Evolutionary conservation across 1,140 invertebrate species (phyloP).

Genomic region (Coenobita brevimanus): DNA sequence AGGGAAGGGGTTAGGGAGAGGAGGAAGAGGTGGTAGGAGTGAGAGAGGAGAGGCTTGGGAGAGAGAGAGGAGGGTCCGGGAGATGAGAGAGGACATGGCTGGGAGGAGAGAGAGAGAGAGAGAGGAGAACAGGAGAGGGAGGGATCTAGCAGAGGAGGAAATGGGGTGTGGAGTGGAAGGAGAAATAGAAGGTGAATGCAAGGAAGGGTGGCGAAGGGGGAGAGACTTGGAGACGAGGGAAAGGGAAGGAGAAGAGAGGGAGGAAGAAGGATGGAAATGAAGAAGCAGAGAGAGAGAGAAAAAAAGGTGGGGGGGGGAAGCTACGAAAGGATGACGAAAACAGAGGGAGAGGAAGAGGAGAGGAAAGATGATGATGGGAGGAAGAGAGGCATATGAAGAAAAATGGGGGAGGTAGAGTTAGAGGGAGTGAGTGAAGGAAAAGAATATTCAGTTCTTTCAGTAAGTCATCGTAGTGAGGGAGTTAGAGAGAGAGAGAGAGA

Average conservation of each 20-base stretch:
- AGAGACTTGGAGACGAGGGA: not conserved
- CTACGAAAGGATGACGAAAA: not conserved
- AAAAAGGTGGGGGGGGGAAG: not conserved
- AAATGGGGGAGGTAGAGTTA: not conserved
- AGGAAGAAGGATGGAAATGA: not conserved
- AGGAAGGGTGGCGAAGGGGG: too few species aligned
- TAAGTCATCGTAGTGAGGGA: conserved; percentile 1
- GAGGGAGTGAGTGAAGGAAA: not conserved
- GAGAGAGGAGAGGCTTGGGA: too few species aligned
- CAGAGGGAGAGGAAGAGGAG: not conserved
- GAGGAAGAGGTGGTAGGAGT: not conserved
- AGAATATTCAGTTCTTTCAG: conserved; percentile 49
- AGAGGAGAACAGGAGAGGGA: not conserved
- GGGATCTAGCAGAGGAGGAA: not conserved
- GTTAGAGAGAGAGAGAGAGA: not conserved
- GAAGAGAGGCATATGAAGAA: not conserved
- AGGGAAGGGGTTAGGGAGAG: not conserved
- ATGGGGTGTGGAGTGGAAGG: not conserved
- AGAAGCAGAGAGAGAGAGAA: not conserved
- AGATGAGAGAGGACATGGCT: not conserved
- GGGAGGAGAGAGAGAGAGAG: not conserved
- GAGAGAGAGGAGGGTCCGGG: too few species aligned
- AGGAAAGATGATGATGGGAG: not conserved
- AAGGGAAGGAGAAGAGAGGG: not conserved
- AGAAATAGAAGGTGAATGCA: not conserved